Conservation (phyloP, 2,113 vertebrate species). For the Acanthisitta chloris region DNA sequence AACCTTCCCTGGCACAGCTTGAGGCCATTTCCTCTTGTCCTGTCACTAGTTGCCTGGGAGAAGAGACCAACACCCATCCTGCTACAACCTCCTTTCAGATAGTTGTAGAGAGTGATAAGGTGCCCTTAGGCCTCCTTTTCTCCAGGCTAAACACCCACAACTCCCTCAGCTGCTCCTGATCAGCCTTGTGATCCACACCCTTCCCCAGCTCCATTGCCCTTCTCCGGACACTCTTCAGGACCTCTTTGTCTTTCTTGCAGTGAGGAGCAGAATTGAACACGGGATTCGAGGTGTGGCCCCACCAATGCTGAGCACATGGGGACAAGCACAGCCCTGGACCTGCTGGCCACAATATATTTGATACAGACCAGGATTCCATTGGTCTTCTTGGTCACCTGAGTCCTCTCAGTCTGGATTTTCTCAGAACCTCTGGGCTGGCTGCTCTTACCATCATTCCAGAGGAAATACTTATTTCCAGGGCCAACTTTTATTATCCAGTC, state of each 20-base stretch:
- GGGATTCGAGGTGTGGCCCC: not conserved
- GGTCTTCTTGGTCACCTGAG: no score
- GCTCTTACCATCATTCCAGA: not conserved
- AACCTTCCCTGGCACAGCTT: not conserved
- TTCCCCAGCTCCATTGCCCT: not conserved
- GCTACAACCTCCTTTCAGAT: not conserved
- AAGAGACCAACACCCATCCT: not conserved
- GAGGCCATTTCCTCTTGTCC: not conserved
- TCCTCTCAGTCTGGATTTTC: not conserved
- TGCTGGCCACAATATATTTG: not conserved
- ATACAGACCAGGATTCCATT: not conserved
- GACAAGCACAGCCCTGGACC: not conserved
- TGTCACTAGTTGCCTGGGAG: not conserved
- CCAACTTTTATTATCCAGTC: not conserved
- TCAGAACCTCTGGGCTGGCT: not conserved
- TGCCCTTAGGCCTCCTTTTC: not conserved
- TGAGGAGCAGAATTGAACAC: not conserved
- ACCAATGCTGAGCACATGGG: not conserved
- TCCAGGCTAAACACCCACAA: not conserved
- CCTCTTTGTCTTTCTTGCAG: not conserved
- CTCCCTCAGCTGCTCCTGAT: not conserved
- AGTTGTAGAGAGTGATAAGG: not conserved
- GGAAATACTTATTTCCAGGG: not conserved
- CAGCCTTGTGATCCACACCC: not conserved
- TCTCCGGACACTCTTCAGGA: not conserved